Evolutionary conservation across 2,797 vertebrate genomes (phyloP).

Genomic region (Nothura maculosa): DNA sequence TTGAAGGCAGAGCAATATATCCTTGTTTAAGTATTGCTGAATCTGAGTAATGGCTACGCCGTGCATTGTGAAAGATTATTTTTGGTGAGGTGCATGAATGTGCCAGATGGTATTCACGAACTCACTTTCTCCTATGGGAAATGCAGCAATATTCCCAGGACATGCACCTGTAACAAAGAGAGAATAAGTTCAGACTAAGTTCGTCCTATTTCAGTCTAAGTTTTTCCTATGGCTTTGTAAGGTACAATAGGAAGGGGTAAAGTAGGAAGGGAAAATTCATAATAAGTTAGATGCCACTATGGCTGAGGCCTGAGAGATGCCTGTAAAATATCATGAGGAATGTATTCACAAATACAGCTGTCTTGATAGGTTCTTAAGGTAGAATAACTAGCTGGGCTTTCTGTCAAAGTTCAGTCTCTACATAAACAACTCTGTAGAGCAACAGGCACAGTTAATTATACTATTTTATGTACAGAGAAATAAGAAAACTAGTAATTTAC

Average conservation of each 20-base stretch:
- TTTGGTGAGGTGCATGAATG: neutral
- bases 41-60: neutral
- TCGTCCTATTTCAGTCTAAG: neutral
- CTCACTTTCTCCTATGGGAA: neutral
- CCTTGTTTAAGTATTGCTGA: neutral
- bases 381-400: neutral
- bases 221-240: neutral
- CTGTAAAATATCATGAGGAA: neutral
- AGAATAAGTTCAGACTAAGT: neutral
- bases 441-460: neutral
- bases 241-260: neutral
- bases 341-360: neutral
- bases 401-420: neutral
- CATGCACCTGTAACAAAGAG: neutral
- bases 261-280: neutral
- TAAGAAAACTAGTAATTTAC: neutral
- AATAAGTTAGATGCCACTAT: neutral
- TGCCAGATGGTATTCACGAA: rapidly evolving
- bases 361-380: rapidly evolving
- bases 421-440: neutral
- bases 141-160: neutral
- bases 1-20: neutral
- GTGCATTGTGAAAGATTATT: neutral
- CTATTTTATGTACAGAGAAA: neutral
- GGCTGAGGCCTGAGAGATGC: neutral